Evolutionary conservation across 2,797 vertebrate species (phyloP), one percentile per base, ranked within the genome.

Genomic region (Hemitrygon akajei): DNA sequence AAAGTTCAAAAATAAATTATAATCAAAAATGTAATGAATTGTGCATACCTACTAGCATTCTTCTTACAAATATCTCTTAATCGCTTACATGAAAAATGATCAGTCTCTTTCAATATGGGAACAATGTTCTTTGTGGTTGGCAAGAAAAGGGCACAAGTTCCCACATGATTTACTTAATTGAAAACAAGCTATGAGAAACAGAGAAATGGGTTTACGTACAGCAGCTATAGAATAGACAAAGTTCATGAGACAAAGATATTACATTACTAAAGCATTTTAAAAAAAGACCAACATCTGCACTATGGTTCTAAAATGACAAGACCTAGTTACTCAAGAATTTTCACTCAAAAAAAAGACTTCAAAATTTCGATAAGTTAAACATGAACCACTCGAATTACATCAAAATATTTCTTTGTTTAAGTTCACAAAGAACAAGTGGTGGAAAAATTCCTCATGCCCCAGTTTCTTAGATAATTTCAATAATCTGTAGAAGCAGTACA

Each of bases 61-160:
- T 73, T 47, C 40, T 56, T 37, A 56, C 7, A 75, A 73, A 75
- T 66, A 37, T 37, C n/a, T 69, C 60, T 89, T 89, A 34, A 89
- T 66, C 9, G 63, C 18, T 69, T 69, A 89, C 34, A 69, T 89
- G 86, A 63, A 89, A 89, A 89, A 37, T 66, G 86, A 89, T 69
- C 60, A 89, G 60, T 89, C 5, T 37, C 91, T 76, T 76, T 93
- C 40, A 93, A 40, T 69, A 75, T n/a, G 27, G 56, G 40, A 47
- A 73, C 73, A 93, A 75, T 93, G 12, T 25, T 25, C 91, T n/a
- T n/a, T 76, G 71, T 25, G 47, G 40, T 56, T 12, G 25, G 25
- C 91, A 47, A 75, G 63, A 47, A 73, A 73, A 47, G 6, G 34
- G 25, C 40, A 9, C 69, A 93, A 16, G 47, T 93, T 93, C 69